Base-by-base conservation (phyloP, 2,888 invertebrate genomes). In the Nysson spinosus region DNA sequence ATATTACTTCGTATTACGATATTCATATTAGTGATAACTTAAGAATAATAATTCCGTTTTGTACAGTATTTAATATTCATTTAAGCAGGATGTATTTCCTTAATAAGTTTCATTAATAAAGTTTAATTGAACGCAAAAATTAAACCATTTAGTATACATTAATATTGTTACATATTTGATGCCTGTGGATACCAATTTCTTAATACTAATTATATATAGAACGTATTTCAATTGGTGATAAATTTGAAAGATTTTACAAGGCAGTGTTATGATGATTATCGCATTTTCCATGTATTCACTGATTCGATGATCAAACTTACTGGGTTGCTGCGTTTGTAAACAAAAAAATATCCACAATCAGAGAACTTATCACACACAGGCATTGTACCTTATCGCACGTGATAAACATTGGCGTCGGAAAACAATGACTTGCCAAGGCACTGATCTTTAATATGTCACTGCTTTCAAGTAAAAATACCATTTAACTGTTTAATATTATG, bases 161-260 rank as follows among this genome's bases (percentile, higher is more conserved):
- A 24, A 32, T 11, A 22, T 52, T 37, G 6, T 22, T 12, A 14
- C 22, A 30, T 43, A 43, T n/a, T 20, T 22, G 35, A 39, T 34
- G 22, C 37, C 55, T 42, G 50, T 4, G 11, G 17, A 34, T 49
- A 26, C 24, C 17, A 9, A 7, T 35, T 20, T n/a, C 17, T 56
- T 55, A 46, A 40, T 20, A 24, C 19, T 32, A 62, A 46, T 16
- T 40, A 30, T 56, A 42, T 56, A 56, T 40, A 9, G 44, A 50
- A 35, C 32, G 26, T 11, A 35, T 28, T 44, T 19, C 6, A n/a
- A 22, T 2, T 46, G 39, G n/a, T 32, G 50, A 50, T 16, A 42
- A 54, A 12, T 26, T 14, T 7, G 9, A 30, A 62, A 46, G n/a
- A 9, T 47, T 57, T 42, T 37, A 49, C 52, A 64, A 49, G 65